Evolutionary conservation across 2,888 invertebrate genomes (phyloP), one percentile per base, ranked within the genome.

Genomic region (Eulithis prunata): DNA sequence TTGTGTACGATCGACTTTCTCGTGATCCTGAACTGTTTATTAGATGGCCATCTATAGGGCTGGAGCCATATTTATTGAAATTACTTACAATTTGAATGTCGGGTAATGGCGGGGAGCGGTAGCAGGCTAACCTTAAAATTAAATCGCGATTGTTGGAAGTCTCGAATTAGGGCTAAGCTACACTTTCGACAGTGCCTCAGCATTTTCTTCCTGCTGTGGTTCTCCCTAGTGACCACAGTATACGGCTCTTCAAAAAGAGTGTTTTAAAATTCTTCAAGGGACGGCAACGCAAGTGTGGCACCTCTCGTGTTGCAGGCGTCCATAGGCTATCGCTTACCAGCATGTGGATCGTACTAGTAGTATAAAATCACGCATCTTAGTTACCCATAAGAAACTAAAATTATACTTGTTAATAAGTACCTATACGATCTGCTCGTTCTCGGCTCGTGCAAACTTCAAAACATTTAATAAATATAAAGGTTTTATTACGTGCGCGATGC

Each of bases 1-100:
- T 91, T 91, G 82, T 80, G 80, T 78, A 80, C 85, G 87, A 86
- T 85, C 87, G 75, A 89, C 91, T 92, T 91, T 91, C 92, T 91
- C 92, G 92, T 92, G 92, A 90, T 86, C 74, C 81, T 81, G 79
- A 89, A 90, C 92, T 88, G 88, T 91, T 85, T 89, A 92, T 93
- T 91, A 93, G 89, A 87, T 79, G 84, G 82, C 83, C 80, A 87
- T 87, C 87, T 88, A 90, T 88, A 88, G 87, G 87, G 82, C 77
- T 78, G 81, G 76, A 80, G 86, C 89, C 87, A 86, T 92, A 91
- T 91, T 93, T 91, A 91, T 89, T 91, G 89, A 90, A 91, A 93
- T 93, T 92, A 91, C 92, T 91, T 83, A 88, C 87, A 88, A 88
- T 91, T 91, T 92, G 90, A 91, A 89, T 91, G 90, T 90, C 81